Base-by-base conservation (phyloP, 2,113 vertebrate genomes). In the Emydura subglobosa region DNA sequence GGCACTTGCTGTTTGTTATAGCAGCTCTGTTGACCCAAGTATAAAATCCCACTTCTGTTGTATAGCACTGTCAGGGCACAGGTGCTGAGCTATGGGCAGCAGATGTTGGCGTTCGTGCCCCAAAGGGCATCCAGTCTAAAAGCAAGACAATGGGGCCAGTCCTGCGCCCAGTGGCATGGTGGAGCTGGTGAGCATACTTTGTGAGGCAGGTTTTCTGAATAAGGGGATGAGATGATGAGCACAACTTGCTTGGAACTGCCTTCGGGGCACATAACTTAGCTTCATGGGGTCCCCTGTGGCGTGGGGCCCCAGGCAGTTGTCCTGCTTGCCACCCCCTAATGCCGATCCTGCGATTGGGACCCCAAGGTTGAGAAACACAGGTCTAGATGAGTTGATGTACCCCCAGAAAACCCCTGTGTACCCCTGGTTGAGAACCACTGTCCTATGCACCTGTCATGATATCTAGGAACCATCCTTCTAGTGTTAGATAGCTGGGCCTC, bases 1-100 rank as follows among this genome's bases (percentile, higher is more conserved):
- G 82, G 21, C 11, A 21, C 82, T 85, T 6, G 51, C 19, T 42
- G 55, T 61, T 13, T 29, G 90, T 74, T 5, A 2, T 81, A 54
- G 82, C 92, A 79, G 65, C 82, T 94, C 93, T 19, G 65, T 88
- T 19, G 44, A 54, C 9, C 4, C 9, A 53, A 81, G 83, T 24
- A 72, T 55, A 2, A 86, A 91, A 87, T 84, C 85, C 57, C 57
- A 31, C 44, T 86, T 27, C 80, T 91, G 42, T 55, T 91, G 3
- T 89, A 25, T 83, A 0, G 0, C 21, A 72, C 68, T 92, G 54
- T 50, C 83, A 83, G 80, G 53, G 1, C 1, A 47, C 3, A 0
- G 57, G 57, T 29, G 29, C 57, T 31, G 54, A 55, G 24, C 54
- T 55, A 24, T 14, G 24, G 57, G 25, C 57, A 61, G 10, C 57